A percentile compares a stretch with the other conserved stretches of the same genome.
Evolutionary conservation across 2,113 vertebrate genomes (phyloP).

Genomic region (Centropus bengalensis): DNA sequence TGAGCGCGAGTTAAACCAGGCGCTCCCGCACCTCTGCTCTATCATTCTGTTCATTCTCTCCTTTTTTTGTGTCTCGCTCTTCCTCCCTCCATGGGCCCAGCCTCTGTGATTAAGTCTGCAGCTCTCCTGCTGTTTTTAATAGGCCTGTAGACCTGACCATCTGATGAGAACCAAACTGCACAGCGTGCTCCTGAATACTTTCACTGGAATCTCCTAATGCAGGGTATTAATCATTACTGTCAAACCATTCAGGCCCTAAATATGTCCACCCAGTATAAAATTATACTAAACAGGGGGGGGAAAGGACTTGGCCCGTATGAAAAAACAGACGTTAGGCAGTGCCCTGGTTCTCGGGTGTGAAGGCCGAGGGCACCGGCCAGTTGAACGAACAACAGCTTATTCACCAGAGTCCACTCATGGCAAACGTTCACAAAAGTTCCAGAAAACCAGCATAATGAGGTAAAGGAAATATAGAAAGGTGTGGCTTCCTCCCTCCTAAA

Average conservation of each 20-base stretch:
- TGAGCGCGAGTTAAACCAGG: not conserved
- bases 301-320: conserved; percentile 50
- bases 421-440: not conserved
- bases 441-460: not conserved
- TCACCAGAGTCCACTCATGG: not conserved
- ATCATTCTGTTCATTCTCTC: conserved; percentile 37
- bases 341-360: not conserved
- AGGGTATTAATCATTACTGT: conserved; percentile 87
- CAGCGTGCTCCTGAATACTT: conserved; percentile 77
- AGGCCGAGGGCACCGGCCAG: conserved; percentile 25
- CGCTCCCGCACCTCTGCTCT: not conserved
- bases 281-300: conserved; percentile 62
- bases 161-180: conserved; percentile 77
- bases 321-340: conserved; percentile 61
- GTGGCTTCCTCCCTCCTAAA: not conserved
- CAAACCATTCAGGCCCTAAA: conserved; percentile 77
- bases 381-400: not conserved
- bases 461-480: not conserved
- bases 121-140: conserved; percentile 83
- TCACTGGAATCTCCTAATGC: conserved; percentile 88
- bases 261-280: conserved; percentile 76
- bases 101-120: conserved; percentile 84
- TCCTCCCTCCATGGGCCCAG: conserved; percentile 71
- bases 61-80: conserved; percentile 56
- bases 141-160: conserved; percentile 77